These are phyloP conservation scores for Ferrisia virgata DNA, from an alignment of 2,888 invertebrate species.

Conservation along the genomic window DNA sequence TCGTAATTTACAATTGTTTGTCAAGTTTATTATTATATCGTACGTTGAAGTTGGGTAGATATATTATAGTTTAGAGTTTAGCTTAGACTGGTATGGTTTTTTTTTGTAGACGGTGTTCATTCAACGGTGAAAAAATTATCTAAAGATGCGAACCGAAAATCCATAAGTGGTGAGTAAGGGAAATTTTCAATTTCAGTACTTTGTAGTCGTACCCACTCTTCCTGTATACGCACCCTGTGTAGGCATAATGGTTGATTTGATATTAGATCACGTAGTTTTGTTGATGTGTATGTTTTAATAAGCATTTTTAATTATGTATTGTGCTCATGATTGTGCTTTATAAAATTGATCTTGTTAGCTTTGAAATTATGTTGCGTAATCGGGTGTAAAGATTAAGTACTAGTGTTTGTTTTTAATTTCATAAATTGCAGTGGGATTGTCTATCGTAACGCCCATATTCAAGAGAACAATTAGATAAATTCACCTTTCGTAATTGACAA, in stretches of 20 bases:
- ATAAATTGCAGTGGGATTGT: conserved; percentile 9
- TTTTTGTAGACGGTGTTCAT: conserved; percentile 42
- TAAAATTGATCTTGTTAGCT: conserved; percentile 43
- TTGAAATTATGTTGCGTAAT: conserved; percentile 17
- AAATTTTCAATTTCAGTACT: background rate
- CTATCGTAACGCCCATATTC: background rate
- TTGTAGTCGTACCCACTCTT: background rate
- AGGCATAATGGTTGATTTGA: background rate
- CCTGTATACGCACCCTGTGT: background rate
- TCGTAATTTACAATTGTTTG: too few species aligned
- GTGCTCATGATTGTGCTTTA: conserved; percentile 33
- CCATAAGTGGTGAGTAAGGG: conserved; percentile 36
- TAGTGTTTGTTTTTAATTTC: conserved; percentile 24
- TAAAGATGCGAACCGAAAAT: conserved; percentile 21
- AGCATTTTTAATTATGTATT: conserved; percentile 31
- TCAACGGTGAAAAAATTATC: conserved; percentile 41
- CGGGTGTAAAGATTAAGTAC: background rate
- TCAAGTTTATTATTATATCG: too few species aligned
- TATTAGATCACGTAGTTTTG: conserved; percentile 29
- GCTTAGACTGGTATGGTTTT: too few species aligned
- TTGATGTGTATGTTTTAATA: conserved; percentile 35
- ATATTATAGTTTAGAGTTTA: too few species aligned
- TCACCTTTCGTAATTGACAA: background rate
- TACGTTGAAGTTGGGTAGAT: too few species aligned
- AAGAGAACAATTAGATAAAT: conserved; percentile 8